Conservation (phyloP, 2,113 vertebrate species). For the Egretta garzetta region DNA sequence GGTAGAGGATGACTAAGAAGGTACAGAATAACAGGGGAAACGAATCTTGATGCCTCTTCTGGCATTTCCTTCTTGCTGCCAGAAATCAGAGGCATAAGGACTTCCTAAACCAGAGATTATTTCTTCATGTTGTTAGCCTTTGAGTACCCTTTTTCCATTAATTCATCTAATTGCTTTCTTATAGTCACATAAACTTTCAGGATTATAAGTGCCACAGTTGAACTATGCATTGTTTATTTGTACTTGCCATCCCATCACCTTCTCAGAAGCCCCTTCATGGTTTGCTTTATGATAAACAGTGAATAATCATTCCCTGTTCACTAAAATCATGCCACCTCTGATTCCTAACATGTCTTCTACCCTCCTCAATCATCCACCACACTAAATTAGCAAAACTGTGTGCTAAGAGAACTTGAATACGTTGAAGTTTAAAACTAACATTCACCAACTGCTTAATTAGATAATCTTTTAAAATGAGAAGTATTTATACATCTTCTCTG, state of each 20-base stretch:
- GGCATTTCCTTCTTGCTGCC: not conserved
- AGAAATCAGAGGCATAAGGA: not conserved
- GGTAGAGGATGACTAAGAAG: not conserved
- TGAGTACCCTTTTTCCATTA: constrained; percentile 19
- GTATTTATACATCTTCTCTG: not conserved
- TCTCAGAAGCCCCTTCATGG: not conserved
- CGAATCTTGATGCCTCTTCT: not conserved
- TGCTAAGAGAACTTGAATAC: not conserved
- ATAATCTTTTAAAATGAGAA: not conserved
- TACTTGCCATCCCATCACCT: not conserved
- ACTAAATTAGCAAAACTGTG: not conserved
- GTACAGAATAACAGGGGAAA: not conserved
- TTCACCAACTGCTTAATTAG: not conserved
- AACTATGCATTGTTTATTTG: not conserved
- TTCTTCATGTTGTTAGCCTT: constrained; percentile 3
- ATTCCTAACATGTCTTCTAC: not conserved
- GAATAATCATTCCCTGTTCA: not conserved
- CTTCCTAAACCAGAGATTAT: not conserved
- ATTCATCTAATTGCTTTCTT: constrained; percentile 29
- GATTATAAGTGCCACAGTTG: not conserved
- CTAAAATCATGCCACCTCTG: not conserved
- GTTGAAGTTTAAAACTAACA: not conserved
- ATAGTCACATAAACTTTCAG: not conserved
- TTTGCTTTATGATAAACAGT: not conserved
- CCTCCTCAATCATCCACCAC: not conserved